Percentiles rank a stretch among this genome's conserved stretches.
phyloP scores from a whole-genome alignment of 2,113 vertebrate species.

The Percopsis transmontana region DNA sequence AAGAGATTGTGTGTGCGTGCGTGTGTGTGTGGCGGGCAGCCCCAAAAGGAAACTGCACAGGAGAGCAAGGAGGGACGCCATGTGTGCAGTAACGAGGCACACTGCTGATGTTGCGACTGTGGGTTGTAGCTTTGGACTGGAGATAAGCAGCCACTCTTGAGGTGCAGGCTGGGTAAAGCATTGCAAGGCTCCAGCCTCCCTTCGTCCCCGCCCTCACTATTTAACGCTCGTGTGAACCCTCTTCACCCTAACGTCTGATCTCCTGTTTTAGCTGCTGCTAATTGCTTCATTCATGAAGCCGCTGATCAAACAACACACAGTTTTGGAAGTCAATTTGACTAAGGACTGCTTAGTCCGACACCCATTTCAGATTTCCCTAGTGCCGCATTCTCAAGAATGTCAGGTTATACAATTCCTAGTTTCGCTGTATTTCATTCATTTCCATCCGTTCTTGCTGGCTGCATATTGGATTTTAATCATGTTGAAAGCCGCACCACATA shows the following conservation, averaged over 20 bases:
- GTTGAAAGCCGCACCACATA: not conserved
- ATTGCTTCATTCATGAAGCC: not conserved
- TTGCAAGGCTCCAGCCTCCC: slow-evolving; percentile 1
- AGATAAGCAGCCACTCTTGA: slow-evolving; percentile 26
- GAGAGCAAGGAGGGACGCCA: slow-evolving; percentile 36
- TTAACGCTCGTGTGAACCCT: slow-evolving; percentile 8
- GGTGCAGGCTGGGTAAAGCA: not conserved
- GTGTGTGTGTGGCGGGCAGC: slow-evolving; percentile 49
- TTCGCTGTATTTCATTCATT: not conserved
- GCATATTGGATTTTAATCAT: not conserved
- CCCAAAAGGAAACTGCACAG: slow-evolving; percentile 58
- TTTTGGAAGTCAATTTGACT: not conserved
- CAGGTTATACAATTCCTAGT: not conserved
- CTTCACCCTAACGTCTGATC: slow-evolving; percentile 19
- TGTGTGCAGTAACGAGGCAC: slow-evolving; percentile 43
- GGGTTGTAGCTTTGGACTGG: slow-evolving; percentile 31
- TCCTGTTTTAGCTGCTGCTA: not conserved
- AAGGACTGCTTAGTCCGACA: not conserved
- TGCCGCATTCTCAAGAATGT: not conserved
- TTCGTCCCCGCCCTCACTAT: not conserved
- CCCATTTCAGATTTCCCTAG: not conserved
- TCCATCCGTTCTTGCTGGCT: not conserved
- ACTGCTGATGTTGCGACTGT: slow-evolving; percentile 55
- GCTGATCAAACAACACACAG: not conserved
- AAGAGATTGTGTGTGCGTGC: slow-evolving; percentile 31